Conservation (phyloP, 2,797 vertebrate genomes). For the Gymnothorax reevesii region DNA sequence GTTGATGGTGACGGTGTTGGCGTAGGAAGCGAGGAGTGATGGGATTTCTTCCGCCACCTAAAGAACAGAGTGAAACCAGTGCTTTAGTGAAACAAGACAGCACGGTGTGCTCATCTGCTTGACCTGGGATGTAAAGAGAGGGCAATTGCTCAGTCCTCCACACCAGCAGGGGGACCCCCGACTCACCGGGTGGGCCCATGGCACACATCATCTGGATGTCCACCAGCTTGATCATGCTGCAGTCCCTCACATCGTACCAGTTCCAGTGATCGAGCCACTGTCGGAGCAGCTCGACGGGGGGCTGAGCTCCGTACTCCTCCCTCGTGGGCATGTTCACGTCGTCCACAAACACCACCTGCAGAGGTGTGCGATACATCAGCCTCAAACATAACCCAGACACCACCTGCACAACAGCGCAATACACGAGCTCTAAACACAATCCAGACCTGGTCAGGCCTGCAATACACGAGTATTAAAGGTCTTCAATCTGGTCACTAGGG, state of each 20-base stretch:
- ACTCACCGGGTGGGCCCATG: slow-evolving; percentile 89
- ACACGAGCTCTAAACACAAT: too few species aligned
- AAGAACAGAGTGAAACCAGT: slow-evolving; percentile 11
- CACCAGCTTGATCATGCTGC: slow-evolving; percentile 80
- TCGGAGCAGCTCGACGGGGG: slow-evolving; percentile 87
- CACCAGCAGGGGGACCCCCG: not conserved
- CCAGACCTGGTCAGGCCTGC: not conserved
- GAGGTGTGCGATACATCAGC: not conserved
- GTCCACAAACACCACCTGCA: slow-evolving; percentile 89
- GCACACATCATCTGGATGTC: slow-evolving; percentile 88
- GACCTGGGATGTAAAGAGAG: not conserved
- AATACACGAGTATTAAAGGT: not conserved
- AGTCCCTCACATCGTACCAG: slow-evolving; percentile 91
- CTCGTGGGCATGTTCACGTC: slow-evolving; percentile 92
- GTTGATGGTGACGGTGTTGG: slow-evolving; percentile 86
- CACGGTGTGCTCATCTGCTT: too few species aligned
- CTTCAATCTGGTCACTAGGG: too few species aligned
- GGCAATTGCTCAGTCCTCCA: not conserved
- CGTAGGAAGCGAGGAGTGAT: slow-evolving; percentile 83
- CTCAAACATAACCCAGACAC: too few species aligned
- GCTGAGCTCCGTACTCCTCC: slow-evolving; percentile 89
- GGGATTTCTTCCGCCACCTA: slow-evolving; percentile 87
- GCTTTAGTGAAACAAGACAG: not conserved
- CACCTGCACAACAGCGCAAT: too few species aligned
- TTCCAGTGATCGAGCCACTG: slow-evolving; percentile 93